A percentile compares a stretch with the other conserved stretches of the same genome.
Conservation (phyloP, 2,797 vertebrate genomes). For the Anolis apletophallus region DNA sequence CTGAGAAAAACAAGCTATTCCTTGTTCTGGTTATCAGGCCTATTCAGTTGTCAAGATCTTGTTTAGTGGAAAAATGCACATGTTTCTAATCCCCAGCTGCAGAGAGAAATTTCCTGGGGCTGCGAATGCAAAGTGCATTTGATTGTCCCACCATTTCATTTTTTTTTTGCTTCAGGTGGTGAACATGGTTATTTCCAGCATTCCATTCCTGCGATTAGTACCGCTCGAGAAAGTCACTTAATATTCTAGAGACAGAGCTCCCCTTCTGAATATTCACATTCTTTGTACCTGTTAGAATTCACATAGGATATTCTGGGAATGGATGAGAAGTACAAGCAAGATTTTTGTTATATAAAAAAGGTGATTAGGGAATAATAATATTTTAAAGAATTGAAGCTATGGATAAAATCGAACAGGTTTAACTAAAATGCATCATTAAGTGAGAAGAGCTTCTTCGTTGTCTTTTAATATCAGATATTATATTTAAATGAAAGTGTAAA, state of each 20-base stretch:
- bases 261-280: slow-evolving; percentile 26
- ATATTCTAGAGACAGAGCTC: slow-evolving; percentile 4
- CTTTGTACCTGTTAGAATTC: slow-evolving; percentile 38
- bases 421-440: slow-evolving; percentile 37
- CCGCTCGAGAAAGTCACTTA: slow-evolving; percentile 49
- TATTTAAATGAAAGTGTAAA: slow-evolving; percentile 30
- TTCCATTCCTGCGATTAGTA: slow-evolving; percentile 57
- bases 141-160: slow-evolving; percentile 42
- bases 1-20: slow-evolving; percentile 65
- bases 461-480: slow-evolving; percentile 21
- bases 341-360: not conserved
- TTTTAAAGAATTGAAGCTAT: not conserved
- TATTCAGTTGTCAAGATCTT: slow-evolving; percentile 66
- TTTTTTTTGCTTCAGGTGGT: not conserved
- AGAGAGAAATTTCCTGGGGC: slow-evolving; percentile 51
- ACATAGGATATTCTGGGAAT: slow-evolving; percentile 36
- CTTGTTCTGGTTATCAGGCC: slow-evolving; percentile 38
- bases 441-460: slow-evolving; percentile 1
- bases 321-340: not conserved
- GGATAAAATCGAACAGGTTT: not conserved
- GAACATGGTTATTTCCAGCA: slow-evolving; percentile 44
- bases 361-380: slow-evolving; percentile 16
- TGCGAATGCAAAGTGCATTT: slow-evolving; percentile 56
- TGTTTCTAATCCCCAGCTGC: slow-evolving; percentile 58
- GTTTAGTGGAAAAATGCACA: slow-evolving; percentile 61